Base-by-base conservation (phyloP, 1,140 invertebrate genomes). In the Anadara kagoshimensis region DNA sequence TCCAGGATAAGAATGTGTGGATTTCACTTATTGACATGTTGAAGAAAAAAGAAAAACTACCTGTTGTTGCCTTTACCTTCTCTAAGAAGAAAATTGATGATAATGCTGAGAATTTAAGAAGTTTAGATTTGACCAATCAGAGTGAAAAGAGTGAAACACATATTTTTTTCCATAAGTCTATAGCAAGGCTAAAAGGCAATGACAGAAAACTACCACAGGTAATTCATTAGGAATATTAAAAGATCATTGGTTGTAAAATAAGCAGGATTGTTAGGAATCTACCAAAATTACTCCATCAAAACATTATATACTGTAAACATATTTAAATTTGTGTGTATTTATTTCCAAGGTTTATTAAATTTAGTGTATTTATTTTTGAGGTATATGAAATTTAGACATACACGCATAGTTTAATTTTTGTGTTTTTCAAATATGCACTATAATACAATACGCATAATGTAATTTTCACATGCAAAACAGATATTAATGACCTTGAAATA, bases 41-140 rank as follows among this genome's bases (percentile, higher is more conserved):
- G 56, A 93, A 94, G 79, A 93, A 93, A 76, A 88, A 94, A 65
- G 94, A 97, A 74, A 94, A 97, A 83, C 90, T 99, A 57, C 98
- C 98, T 0, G 95, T 96, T 0, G 96, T 99, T 1, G 93, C 96
- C 1, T 99, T 99, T 83, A 97, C 95, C 11, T 93, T 99, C 71
- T 99, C 97, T 0, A 91, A 97, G 71, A 96, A 95, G 85, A 93
- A 93, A 82, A 96, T 94, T 84, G 95, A 98, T 84, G 91, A 92
- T 66, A 97, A 96, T 85, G 94, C 95, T 0, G 88, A 91, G 56
- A 85, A 90, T 58, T 91, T 93, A 51, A 85, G 96, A 11, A 92
- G 91, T 75, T 89, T 95, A 1, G 94, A 97, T 87, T 92, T 99
- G 53, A 97, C 95, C 0, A 96, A 93, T 0, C 91, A 92, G 0